phyloP scores from a whole-genome alignment of 2,888 invertebrate species.

The Syrista parreyssii region DNA sequence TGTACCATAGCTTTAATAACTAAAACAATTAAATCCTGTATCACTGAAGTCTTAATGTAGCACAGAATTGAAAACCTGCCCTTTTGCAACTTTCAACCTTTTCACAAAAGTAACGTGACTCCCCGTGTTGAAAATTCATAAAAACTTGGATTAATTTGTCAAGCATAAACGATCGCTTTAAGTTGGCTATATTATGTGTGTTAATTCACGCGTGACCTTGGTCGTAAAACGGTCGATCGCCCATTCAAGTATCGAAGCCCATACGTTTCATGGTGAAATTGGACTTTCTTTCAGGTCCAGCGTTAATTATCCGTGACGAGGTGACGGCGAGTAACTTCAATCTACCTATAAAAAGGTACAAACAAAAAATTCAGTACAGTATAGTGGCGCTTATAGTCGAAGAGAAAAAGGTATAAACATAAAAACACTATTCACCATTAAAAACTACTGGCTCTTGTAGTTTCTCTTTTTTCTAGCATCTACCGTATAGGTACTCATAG shows the following conservation, averaged over 20 bases:
- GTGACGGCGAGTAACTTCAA: background rate
- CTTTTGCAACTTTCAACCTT: background rate
- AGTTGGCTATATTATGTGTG: background rate
- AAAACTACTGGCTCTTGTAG: background rate
- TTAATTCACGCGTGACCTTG: background rate
- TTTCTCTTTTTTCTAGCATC: constrained; percentile 27
- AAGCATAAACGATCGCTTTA: background rate
- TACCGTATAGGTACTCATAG: constrained; percentile 29
- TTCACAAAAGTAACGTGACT: background rate
- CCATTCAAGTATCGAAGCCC: background rate
- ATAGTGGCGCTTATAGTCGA: no score
- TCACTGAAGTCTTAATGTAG: no score
- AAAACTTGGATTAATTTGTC: background rate
- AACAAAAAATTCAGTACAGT: background rate
- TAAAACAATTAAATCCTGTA: no score
- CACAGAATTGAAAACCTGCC: no score
- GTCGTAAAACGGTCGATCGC: background rate
- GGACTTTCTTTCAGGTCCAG: background rate
- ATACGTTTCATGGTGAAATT: background rate
- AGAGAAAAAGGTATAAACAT: no score
- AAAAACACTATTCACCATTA: no score
- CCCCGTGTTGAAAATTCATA: background rate
- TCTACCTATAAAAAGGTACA: background rate
- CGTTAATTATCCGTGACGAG: background rate
- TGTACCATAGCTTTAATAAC: no score